Evolutionary conservation across 2,113 vertebrate species (phyloP).

Genomic region (Silurus asotus): DNA sequence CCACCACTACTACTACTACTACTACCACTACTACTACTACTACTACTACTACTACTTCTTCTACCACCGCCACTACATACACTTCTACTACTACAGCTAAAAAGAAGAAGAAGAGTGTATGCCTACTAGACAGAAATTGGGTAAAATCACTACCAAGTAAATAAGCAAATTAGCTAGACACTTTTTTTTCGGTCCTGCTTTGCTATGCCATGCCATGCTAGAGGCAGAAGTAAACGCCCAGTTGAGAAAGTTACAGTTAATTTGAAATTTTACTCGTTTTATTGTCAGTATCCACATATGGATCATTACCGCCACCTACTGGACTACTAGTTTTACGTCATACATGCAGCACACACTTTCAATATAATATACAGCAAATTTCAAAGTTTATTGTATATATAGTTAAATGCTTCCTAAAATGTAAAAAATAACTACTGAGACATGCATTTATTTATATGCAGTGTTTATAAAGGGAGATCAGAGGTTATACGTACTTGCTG

Average conservation of each 20-base stretch:
- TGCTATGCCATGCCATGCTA: background rate
- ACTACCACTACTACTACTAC: too few relatives aligned
- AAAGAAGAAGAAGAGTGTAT: too few relatives aligned
- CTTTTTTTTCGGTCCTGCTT: too few relatives aligned
- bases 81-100: too few relatives aligned
- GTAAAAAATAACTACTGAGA: background rate
- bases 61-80: too few relatives aligned
- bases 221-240: background rate
- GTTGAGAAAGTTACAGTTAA: background rate
- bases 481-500: background rate
- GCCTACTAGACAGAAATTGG: too few relatives aligned
- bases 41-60: too few relatives aligned
- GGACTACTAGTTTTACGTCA: background rate
- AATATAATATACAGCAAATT: background rate
- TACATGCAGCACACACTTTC: background rate
- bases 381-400: background rate
- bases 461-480: background rate
- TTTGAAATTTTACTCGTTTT: background rate
- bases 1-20: too few relatives aligned
- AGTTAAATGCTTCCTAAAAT: background rate
- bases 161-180: too few relatives aligned
- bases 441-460: background rate
- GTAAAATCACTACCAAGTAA: too few relatives aligned
- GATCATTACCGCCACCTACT: background rate
- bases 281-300: background rate